Base-by-base conservation (phyloP, 1,140 invertebrate species). In the Venturia canescens region DNA sequence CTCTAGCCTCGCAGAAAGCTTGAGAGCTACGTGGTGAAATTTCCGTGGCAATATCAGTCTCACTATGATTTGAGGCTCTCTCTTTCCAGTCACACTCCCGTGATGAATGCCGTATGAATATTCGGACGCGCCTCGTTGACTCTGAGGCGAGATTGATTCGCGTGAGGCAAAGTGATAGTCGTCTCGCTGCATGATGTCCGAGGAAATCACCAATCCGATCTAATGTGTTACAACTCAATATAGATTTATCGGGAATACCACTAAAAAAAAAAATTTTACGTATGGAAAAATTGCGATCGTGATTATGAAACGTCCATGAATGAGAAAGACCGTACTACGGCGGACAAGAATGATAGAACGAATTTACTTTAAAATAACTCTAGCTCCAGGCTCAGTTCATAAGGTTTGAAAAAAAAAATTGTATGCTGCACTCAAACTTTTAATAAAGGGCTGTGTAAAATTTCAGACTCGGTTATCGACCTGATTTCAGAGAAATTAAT, bases 31-130 rank as follows among this genome's bases (percentile, higher is more conserved):
- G 29, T 31, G 57, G 31, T 18, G 29, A 69, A 31, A 29, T 31
- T 69, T 9, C 9, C 26, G 29, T 15, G 27, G 26, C 23, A 5
- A 31, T 77, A 44, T 21, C 27, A 69, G 29, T n/a, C 66, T 66
- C 29, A 67, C 66, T 77, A 63, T 34, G 44, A 77, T 29, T 34
- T 15, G 29, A 31, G 29, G 29, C 26, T 69, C 26, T 69, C 67
- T 79, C 60, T 69, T 78, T 80, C 87, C 74, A 87, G 87, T 88
- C 87, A 88, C 84, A 79, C 50, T 66, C 72, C 53, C 69, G 78
- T 88, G 88, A 89, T 89, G 82, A 87, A 89, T 84, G 84, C 82
- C 77, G 82, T 79, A 87, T 83, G 87, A 85, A 86, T 87, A 84
- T 87, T 88, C 84, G 87, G 82, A 83, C 80, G 82, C 69, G 74